Base-by-base conservation (phyloP, 2,888 invertebrate genomes). In the Dryobotodes eremita region DNA sequence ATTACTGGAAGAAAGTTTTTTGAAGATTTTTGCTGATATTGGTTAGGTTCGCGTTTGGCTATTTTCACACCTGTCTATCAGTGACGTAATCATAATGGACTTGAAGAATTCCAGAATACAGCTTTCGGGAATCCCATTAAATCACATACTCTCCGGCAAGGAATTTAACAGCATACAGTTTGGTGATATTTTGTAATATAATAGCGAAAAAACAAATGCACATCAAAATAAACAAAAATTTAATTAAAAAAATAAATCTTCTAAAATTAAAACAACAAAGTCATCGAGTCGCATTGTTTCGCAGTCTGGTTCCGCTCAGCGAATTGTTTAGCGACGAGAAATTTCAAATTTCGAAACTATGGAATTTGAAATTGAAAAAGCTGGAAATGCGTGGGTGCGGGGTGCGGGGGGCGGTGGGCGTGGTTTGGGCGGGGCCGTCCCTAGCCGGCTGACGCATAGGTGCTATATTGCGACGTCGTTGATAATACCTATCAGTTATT, bases 351-450 rank as follows among this genome's bases (percentile, higher is more conserved):
- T 91, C 86, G 86, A 88, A 92, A 92, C 88, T 91, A 91, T 87
- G 93, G 93, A 91, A 93, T 94, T 94, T 85, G 94, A 93, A 93
- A 95, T 95, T 94, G 92, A 93, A 93, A 93, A 94, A 90, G 90
- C 86, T 82, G 84, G 88, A 87, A 88, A 86, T 89, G 86, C 82
- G 83, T 81, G 92, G 91, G 89, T 86, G 91, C 83, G 83, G 91
- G 91, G 88, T 79, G 88, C 82, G 88, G 85, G 84, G 92, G 93
- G 92, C 91, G 91, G 91, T 92, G 92, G 95, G 95, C 94, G 94
- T 92, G 92, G 86, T 87, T 75, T 89, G 42, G 90, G 90, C 92
- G 92, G 91, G 89, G 93, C 92, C 88, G 87, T 91, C 90, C 90
- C 90, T 91, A 91, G 89, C 86, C 88, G 87, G 89, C 86, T 84